Percentiles rank a stretch among this genome's conserved stretches.
Conservation (phyloP, 2,888 invertebrate species). For the Torymus aiolomorphi region DNA sequence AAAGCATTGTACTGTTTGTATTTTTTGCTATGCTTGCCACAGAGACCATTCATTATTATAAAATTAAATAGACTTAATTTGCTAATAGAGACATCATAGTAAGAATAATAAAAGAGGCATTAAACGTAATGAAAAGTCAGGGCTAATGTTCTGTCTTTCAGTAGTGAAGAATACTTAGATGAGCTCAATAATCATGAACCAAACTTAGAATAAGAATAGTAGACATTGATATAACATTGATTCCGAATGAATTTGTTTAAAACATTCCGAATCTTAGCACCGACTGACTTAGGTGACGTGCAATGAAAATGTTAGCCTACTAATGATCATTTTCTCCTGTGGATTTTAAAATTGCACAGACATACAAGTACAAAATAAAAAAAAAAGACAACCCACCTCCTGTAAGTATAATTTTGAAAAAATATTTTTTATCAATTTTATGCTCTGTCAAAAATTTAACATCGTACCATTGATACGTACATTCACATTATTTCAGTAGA, state of each 20-base stretch:
- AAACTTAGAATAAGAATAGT: constrained; percentile 48
- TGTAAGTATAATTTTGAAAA: constrained; percentile 33
- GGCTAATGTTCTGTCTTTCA: constrained; percentile 39
- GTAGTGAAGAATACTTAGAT: constrained; percentile 37
- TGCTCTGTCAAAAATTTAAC: constrained; percentile 5
- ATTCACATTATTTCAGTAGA: constrained; percentile 2
- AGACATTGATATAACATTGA: constrained; percentile 40
- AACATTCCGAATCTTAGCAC: constrained; percentile 51
- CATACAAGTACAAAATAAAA: constrained; percentile 43
- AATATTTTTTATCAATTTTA: constrained; percentile 37
- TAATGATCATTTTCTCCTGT: constrained; percentile 36
- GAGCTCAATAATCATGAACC: constrained; percentile 45
- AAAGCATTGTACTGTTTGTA: constrained; percentile 35
- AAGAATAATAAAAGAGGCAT: constrained; percentile 48
- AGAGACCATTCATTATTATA: constrained; percentile 14
- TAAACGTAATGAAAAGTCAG: constrained; percentile 36
- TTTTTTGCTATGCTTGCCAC: constrained; percentile 33
- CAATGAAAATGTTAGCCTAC: constrained; percentile 34
- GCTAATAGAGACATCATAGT: constrained; percentile 25
- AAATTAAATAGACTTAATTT: constrained; percentile 36
- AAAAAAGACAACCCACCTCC: neutral
- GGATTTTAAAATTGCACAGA: constrained; percentile 44
- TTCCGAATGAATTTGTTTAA: constrained; percentile 36
- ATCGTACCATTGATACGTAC: no score
- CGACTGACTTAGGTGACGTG: constrained; percentile 34